A percentile compares a stretch with the other conserved stretches of the same genome.
Evolutionary conservation across 2,113 vertebrate species (phyloP).

Genomic region (Gallinago paraguaiae): DNA sequence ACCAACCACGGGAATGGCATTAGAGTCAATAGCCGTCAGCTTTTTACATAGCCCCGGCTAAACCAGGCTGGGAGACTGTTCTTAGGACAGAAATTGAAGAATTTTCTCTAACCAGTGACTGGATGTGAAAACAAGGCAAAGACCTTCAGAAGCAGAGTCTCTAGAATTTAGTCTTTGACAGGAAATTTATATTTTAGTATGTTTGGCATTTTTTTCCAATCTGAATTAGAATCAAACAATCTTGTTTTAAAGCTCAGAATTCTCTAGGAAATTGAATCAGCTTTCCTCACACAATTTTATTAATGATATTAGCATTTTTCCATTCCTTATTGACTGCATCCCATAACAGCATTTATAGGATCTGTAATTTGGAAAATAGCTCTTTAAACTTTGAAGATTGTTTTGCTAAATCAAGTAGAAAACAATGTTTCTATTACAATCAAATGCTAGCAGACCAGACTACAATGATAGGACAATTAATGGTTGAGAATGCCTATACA

Average conservation of each 20-base stretch:
- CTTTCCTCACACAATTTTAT: background rate
- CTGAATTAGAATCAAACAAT: background rate
- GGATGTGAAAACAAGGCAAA: background rate
- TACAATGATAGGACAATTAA: background rate
- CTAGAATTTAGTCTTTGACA: background rate
- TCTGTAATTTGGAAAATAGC: background rate
- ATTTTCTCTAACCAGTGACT: background rate
- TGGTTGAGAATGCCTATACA: background rate
- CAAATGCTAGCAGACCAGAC: background rate
- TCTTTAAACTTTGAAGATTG: background rate
- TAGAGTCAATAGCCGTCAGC: background rate
- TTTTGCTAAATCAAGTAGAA: slow-evolving; percentile 1
- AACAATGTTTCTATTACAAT: background rate
- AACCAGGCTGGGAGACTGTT: background rate
- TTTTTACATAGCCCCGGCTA: background rate
- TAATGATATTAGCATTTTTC: background rate
- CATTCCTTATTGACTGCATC: background rate
- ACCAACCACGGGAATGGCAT: background rate
- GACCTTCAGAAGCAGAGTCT: background rate
- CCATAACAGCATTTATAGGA: background rate
- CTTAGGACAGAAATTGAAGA: background rate
- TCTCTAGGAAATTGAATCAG: background rate
- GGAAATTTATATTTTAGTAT: background rate
- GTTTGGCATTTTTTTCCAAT: background rate
- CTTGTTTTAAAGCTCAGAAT: background rate